Conservation (phyloP, 1,140 invertebrate species). For the Ladona fulva region DNA sequence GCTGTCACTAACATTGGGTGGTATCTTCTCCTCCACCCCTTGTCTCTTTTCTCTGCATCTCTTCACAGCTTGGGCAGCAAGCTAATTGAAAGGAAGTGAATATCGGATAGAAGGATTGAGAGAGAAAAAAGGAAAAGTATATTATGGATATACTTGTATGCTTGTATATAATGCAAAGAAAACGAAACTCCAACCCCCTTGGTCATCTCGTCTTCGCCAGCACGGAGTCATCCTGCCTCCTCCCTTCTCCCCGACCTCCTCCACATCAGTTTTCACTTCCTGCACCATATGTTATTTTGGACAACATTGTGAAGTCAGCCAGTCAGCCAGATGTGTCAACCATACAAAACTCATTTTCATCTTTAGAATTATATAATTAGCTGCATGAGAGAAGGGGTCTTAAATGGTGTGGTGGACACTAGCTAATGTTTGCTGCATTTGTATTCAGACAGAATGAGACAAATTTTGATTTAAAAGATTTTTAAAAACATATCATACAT, state of each 20-base stretch:
- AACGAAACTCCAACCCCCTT: constrained; percentile 5
- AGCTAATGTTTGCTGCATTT: not conserved
- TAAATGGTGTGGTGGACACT: not conserved
- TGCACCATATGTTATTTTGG: not conserved
- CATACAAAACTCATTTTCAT: not conserved
- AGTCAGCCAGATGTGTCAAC: not conserved
- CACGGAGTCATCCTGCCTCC: not conserved
- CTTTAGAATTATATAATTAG: not conserved
- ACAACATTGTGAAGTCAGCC: not conserved
- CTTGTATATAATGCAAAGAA: constrained; percentile 2
- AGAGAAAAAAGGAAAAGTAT: not conserved
- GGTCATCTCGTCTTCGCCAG: constrained; percentile 1
- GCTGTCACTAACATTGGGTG: not conserved
- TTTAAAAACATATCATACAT: too few species aligned
- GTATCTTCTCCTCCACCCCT: not conserved
- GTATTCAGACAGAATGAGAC: not conserved
- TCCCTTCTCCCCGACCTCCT: not conserved
- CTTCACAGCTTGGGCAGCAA: not conserved
- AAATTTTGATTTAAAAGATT: not conserved
- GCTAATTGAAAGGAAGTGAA: not conserved
- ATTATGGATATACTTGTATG: not conserved
- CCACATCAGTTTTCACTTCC: not conserved
- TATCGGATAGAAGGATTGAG: constrained; percentile 5
- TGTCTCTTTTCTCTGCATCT: not conserved
- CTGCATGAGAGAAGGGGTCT: not conserved